Evolutionary conservation across 2,113 vertebrate genomes (phyloP).

Genomic region (Pseudorectes ferrugineus): DNA sequence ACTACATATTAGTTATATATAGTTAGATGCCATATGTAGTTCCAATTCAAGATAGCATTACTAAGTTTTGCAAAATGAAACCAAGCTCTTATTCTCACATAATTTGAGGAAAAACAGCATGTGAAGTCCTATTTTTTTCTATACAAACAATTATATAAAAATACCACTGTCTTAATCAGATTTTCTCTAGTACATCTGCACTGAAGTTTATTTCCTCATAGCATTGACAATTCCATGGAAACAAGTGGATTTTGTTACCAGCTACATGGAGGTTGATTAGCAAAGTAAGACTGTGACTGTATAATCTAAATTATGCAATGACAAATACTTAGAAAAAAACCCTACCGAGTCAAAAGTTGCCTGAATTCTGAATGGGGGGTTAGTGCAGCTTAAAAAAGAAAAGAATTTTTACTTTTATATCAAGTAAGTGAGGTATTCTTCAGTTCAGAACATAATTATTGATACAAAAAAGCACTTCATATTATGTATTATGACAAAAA

Average conservation of each 20-base stretch:
- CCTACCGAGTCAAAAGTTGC: neutral
- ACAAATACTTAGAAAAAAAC: neutral
- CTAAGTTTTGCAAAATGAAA: neutral
- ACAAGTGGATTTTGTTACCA: neutral
- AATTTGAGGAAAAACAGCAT: neutral
- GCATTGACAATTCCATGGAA: neutral
- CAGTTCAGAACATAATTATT: neutral
- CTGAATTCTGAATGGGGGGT: neutral
- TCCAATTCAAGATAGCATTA: neutral
- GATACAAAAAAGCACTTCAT: neutral
- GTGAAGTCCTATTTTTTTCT: neutral
- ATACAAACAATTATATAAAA: neutral
- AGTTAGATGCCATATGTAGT: neutral
- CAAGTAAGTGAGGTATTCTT: neutral
- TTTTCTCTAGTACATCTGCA: neutral
- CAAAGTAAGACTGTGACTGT: neutral
- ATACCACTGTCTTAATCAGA: neutral
- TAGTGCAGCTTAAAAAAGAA: neutral
- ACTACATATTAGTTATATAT: neutral
- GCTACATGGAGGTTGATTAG: neutral
- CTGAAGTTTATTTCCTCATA: neutral
- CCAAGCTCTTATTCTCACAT: neutral
- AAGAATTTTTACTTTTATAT: neutral
- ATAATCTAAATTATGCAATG: neutral
- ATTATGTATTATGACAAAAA: neutral